Conservation (phyloP, 2,113 vertebrate species). For the Mobula birostris region DNA sequence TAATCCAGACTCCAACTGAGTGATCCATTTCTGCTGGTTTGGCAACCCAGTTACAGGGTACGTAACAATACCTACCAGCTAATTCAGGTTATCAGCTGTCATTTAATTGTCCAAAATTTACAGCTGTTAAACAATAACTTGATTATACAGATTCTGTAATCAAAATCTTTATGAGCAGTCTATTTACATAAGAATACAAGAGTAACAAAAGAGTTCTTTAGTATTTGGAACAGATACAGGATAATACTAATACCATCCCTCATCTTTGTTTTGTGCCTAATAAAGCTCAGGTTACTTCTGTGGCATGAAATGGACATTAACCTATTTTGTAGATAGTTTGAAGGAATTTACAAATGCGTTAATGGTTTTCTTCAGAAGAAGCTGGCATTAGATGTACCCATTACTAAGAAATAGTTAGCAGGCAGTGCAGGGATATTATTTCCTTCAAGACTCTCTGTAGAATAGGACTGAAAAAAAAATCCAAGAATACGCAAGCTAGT, state of each 20-base stretch:
- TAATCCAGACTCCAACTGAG: too few relatives aligned
- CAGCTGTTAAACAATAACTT: not conserved
- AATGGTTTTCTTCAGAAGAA: not conserved
- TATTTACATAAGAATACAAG: not conserved
- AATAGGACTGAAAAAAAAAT: not conserved
- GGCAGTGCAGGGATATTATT: not conserved
- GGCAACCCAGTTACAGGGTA: too few relatives aligned
- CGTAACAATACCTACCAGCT: not conserved
- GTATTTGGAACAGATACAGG: not conserved
- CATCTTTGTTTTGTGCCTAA: not conserved
- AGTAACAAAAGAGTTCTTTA: not conserved
- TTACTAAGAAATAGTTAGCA: not conserved
- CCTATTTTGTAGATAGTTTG: not conserved
- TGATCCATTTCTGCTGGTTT: too few relatives aligned
- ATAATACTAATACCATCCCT: not conserved
- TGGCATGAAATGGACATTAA: not conserved
- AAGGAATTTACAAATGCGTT: not conserved
- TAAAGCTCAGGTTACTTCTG: not conserved
- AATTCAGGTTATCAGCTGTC: not conserved
- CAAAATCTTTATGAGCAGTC: not conserved
- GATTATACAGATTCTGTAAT: not conserved
- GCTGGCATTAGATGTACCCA: not conserved
- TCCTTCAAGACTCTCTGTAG: not conserved
- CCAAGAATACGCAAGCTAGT: not conserved
- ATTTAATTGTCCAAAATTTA: not conserved